Base-by-base conservation (phyloP, 2,113 vertebrate genomes). In the Phaetusa simplex region DNA sequence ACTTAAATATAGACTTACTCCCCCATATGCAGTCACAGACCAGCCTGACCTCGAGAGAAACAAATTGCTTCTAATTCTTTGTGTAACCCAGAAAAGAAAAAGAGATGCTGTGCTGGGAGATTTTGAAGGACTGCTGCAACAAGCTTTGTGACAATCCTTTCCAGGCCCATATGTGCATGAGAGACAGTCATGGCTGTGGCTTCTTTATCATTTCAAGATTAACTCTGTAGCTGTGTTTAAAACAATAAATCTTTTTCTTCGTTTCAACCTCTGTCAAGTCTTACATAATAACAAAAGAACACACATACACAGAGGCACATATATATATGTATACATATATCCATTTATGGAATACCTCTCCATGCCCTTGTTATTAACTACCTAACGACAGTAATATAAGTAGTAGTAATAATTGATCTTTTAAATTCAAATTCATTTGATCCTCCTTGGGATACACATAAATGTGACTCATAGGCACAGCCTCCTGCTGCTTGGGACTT, bases 201-300 rank as follows among this genome's bases (percentile, higher is more conserved):
- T 90, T 61, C 40, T 58, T 84, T 79, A 52, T 55, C 15, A 13
- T 11, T 56, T 88, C 58, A 65, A 59, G 32, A 56, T 50, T 59
- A 76, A 42, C 36, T 67, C 43, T 40, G 13, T 22, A 65, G 17
- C 12, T 88, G 43, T 27, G 12, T 16, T 82, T 79, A 64, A 85
- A 73, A n/a, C 1, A 7, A 11, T 5, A 12, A 71, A 71, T 1
- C 0, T 2, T 59, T 73, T 76, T 42, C 61, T n/a, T 72, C 2
- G 20, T 43, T 91, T 56, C 26, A 76, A 19, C 6, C 3, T 29
- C 20, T 43, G 5, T 30, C 52, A 65, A 85, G 49, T 15, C 18
- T 92, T 77, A 23, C 3, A 8, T 18, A 34, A 38, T 36, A 49
- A 27, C 36, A 74, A 78, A 34, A 81, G 67, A 66, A 45, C 2